These are phyloP conservation scores for Hyperoodon ampullatus DNA, from an alignment of 2,113 vertebrate genomes.

Conservation along the genomic window DNA sequence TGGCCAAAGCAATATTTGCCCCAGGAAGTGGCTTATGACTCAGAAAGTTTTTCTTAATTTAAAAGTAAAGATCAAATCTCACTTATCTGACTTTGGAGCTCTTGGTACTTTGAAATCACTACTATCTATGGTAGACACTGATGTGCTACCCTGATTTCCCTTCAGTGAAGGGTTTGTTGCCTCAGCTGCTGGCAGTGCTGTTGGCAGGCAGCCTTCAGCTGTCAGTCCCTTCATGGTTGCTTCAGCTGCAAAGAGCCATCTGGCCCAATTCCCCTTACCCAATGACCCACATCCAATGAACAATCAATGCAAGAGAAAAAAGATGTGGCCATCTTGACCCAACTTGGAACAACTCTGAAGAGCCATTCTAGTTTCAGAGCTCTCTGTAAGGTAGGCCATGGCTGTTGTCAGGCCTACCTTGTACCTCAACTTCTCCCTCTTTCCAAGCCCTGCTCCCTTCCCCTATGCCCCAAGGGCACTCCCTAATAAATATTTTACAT, in stretches of 20 bases:
- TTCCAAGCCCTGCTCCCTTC: neutral
- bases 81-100: conserved; percentile 33
- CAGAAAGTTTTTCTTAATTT: conserved; percentile 19
- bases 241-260: conserved; percentile 30
- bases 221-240: neutral
- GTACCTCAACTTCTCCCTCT: neutral
- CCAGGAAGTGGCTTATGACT: conserved; percentile 38
- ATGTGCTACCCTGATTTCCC: neutral
- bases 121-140: neutral
- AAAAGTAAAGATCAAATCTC: conserved; percentile 50
- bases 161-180: neutral
- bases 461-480: neutral
- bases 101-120: conserved; percentile 20
- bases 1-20: neutral
- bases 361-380: neutral
- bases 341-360: conserved; percentile 9
- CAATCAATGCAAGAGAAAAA: conserved; percentile 7
- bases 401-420: neutral
- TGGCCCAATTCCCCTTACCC: neutral
- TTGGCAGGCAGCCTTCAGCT: neutral
- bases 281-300: neutral
- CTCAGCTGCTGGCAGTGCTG: neutral
- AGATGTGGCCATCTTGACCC: neutral
- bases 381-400: neutral
- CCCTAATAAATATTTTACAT: conserved; percentile 14